phyloP scores from a whole-genome alignment of 2,113 vertebrate genomes.

The Heptranchias perlo region DNA sequence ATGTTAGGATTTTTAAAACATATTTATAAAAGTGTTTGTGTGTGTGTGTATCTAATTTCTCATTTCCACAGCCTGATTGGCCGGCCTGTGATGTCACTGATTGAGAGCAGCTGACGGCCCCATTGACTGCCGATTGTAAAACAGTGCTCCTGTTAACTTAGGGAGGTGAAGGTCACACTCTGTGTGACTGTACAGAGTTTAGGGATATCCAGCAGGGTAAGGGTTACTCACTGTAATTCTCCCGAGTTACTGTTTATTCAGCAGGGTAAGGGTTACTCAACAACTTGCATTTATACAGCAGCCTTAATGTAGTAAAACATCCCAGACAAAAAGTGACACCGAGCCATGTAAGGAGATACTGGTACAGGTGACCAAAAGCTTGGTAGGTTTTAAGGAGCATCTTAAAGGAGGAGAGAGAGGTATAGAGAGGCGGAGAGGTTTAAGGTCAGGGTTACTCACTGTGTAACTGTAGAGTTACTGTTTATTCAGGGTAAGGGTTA shows the following conservation, averaged over 20 bases:
- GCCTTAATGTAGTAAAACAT: too few species aligned
- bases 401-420: too few species aligned
- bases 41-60: neutral
- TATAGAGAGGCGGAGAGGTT: too few species aligned
- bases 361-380: too few species aligned
- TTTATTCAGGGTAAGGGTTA: neutral
- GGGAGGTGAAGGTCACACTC: neutral
- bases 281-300: too few species aligned
- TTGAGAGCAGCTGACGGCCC: neutral
- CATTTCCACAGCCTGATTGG: neutral
- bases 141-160: neutral
- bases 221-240: neutral
- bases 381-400: too few species aligned
- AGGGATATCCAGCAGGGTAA: neutral
- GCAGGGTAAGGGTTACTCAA: neutral
- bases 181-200: neutral
- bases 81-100: neutral
- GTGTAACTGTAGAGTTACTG: neutral
- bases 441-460: neutral
- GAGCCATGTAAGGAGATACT: too few species aligned
- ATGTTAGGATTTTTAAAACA: neutral
- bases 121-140: neutral
- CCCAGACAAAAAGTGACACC: too few species aligned
- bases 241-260: neutral
- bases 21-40: too few species aligned